These are phyloP conservation scores for Aquatica leii DNA, from an alignment of 2,888 invertebrate genomes.

Conservation along the genomic window DNA sequence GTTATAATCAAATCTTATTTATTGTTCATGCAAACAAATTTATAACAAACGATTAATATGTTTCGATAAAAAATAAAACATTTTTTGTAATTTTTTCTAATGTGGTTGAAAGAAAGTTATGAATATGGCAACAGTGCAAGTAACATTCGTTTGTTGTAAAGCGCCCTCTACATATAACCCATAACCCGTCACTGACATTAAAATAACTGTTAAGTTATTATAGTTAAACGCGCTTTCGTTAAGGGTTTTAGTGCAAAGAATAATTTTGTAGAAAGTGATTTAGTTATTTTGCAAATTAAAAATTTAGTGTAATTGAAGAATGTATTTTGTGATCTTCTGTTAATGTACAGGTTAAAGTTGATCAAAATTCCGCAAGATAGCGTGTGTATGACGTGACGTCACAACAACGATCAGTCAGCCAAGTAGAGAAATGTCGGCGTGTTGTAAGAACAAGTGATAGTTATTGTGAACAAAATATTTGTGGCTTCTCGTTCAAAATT, in stretches of 20 bases:
- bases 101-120: background rate
- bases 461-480: slow-evolving; percentile 59
- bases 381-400: slow-evolving; percentile 48
- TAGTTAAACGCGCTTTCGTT: background rate
- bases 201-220: slow-evolving; percentile 9
- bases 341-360: slow-evolving; percentile 16
- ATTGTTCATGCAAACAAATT: too few species aligned
- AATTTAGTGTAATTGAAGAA: too few species aligned
- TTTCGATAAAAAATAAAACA: too few species aligned
- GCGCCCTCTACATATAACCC: slow-evolving; percentile 5
- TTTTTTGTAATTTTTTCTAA: too few species aligned
- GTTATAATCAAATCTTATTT: too few species aligned
- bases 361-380: slow-evolving; percentile 33
- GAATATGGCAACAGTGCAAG: background rate
- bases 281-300: too few species aligned
- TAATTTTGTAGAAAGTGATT: too few species aligned
- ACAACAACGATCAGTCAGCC: slow-evolving; percentile 55
- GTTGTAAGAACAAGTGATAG: slow-evolving; percentile 63
- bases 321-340: too few species aligned
- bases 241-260: too few species aligned
- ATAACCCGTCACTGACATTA: slow-evolving; percentile 8
- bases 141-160: background rate
- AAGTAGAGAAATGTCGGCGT: slow-evolving; percentile 67
- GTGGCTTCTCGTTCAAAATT: slow-evolving; percentile 59
- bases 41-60: too few species aligned